A percentile compares a stretch with the other conserved stretches of the same genome.
Conservation (phyloP, 2,113 vertebrate genomes). For the Alces alces region DNA sequence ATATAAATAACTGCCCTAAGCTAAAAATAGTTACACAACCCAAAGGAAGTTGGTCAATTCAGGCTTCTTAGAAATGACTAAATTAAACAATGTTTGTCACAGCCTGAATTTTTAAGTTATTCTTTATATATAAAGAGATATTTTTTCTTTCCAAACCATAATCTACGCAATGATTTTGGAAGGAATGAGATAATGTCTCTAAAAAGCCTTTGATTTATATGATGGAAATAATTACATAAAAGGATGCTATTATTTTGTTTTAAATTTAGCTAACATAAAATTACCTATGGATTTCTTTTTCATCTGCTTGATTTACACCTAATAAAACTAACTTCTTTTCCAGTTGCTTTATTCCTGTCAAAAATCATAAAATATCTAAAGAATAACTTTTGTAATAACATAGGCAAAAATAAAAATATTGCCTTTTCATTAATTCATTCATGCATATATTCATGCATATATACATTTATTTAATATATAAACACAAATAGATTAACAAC, state of each 20-base stretch:
- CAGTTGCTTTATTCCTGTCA: not conserved
- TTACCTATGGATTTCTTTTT: not conserved
- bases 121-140: not conserved
- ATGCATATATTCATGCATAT: not conserved
- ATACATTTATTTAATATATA: not conserved
- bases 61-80: conserved; percentile 42
- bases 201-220: conserved; percentile 37
- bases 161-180: not conserved
- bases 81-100: conserved; percentile 22
- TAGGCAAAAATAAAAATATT: not conserved
- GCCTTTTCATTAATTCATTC: not conserved
- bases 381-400: not conserved
- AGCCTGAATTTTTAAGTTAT: conserved; percentile 1
- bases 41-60: conserved; percentile 24
- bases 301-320: not conserved
- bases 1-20: conserved; percentile 42
- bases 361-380: not conserved
- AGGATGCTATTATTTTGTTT: not conserved
- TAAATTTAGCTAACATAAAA: conserved; percentile 18
- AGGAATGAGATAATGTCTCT: conserved; percentile 22
- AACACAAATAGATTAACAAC: not conserved
- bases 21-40: conserved; percentile 52
- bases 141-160: not conserved
- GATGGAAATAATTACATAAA: not conserved
- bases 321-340: not conserved